Base-by-base conservation (phyloP, 2,888 invertebrate genomes). In the Melanostoma scalare region DNA sequence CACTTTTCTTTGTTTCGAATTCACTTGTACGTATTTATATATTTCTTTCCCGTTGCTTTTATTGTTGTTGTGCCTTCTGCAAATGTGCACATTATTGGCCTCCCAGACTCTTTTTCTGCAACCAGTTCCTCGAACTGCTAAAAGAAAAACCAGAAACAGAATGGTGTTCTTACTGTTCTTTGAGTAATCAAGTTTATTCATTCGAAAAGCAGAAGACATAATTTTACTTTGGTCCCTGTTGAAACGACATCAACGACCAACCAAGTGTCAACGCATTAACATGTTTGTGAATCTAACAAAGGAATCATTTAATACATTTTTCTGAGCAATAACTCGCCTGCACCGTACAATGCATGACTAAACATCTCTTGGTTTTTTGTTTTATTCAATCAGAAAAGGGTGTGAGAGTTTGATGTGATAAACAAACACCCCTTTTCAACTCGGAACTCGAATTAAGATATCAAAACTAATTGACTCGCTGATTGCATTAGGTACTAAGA, bases 1-100 rank as follows among this genome's bases (percentile, higher is more conserved):
- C 78, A 68, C 58, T 69, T 74, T 82, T 77, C 82, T 82, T 82
- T 82, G 77, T 82, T 73, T 58, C 73, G 46, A 69, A 73, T 78
- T 38, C 42, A 69, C 63, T 74, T 68, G 44, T 35, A 40, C 20
- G 20, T 20, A 20, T 20, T 65, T 58, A 56, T 35, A 10, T 55
- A 65, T 9, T 46, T 58, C 10, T 72, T 42, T 31, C 30, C 48
- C 4, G 8, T 72, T 71, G 6, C 20, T 10, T 52, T 58, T 56
- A 31, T 72, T 72, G 46, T 36, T 61, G 74, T 74, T 44, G 33
- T 63, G 61, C 30, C 33, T 61, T 61, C 38, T 46, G 55, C 68
- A 78, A 68, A 73, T 65, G 82, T 69, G 48, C 36, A 56, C 68
- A 77, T 77, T 72, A 72, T 60, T 77, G 40, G 58, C 33, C 35